These are phyloP conservation scores for Notospermus geniculatus DNA, from an alignment of 1,140 invertebrate species.

Conservation along the genomic window DNA sequence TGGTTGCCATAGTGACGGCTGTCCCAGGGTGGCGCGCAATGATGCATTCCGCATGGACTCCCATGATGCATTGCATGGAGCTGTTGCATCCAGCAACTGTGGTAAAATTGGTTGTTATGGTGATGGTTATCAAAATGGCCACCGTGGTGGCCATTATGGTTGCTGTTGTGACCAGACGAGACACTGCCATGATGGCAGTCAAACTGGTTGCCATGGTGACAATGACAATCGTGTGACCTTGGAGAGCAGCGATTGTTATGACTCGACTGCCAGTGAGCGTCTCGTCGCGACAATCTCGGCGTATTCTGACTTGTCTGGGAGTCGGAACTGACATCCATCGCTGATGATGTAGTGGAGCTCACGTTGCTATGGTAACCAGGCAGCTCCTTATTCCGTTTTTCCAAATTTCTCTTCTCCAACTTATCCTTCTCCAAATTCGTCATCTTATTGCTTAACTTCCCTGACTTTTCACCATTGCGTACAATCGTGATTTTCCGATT, in stretches of 20 bases:
- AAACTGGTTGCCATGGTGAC: constrained; percentile 6
- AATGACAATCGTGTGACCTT: not conserved
- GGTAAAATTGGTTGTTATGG: too few species aligned
- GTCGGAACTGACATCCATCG: constrained; percentile 7
- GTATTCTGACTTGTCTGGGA: not conserved
- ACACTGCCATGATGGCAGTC: not conserved
- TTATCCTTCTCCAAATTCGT: not conserved
- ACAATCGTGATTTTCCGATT: too few species aligned
- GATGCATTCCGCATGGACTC: too few species aligned
- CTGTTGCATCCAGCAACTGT: too few species aligned
- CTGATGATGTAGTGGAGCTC: not conserved
- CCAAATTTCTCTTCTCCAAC: not conserved
- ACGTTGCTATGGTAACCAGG: not conserved
- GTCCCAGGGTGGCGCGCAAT: too few species aligned
- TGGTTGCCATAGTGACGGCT: too few species aligned
- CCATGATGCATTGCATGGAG: too few species aligned
- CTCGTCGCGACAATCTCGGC: too few species aligned
- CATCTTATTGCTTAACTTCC: not conserved
- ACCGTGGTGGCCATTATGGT: too few species aligned
- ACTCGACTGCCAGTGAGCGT: too few species aligned
- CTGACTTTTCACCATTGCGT: not conserved
- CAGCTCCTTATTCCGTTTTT: not conserved
- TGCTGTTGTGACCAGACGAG: not conserved
- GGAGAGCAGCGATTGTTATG: too few species aligned
- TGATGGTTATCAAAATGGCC: too few species aligned